Evolutionary conservation across 35 echinoderm and acorn worm species (phyloP), one percentile per base, ranked within the genome.

Genomic region (Ophioderma brevispina): DNA sequence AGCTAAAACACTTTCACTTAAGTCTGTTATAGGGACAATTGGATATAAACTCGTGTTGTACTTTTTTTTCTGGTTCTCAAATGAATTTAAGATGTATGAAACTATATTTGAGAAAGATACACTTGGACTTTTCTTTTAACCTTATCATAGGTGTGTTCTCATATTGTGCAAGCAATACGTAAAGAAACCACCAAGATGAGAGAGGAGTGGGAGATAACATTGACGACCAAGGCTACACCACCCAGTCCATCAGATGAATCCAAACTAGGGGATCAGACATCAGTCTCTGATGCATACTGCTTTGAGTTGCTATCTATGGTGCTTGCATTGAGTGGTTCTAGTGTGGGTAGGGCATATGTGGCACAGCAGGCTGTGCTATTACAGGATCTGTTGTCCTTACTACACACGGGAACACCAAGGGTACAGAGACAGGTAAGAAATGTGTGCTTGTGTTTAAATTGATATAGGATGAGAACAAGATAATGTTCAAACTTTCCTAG

Each of bases 281-380:
- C 81, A 31, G 52, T 81, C 0, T 81, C 96, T 13, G 96, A 98
- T 85, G 96, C 96, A 8, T 98, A 98, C 93, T 98, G 96, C 88
- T 98, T 98, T 85, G 96, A 98, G 79, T 76, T 98, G 23, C 91
- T 98, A n/a, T 98, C 96, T 40, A 98, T 98, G 96, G 96, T 98
- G 31, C 79, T 98, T 49, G 96, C 96, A 25, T 86, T 98, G 81
- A 95, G 96, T 80, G 94, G 91, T 1, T 98, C 96, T 75, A 88
- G 91, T 50, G 96, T 98, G 23, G 96, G 96, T 21, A 85, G 96
- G 63, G 88, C 86, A 70, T 98, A 98, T 36, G 93, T 98, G 0
- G 96, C 96, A 32, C 93, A 98, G 85, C 93, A 98, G 78, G 93
- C 82, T 1, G 87, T 64, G 36, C 84, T 98, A 13, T 83, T 98